Evolutionary conservation across 2,888 invertebrate species (phyloP), one percentile per base, ranked within the genome.

Genomic region (Syritta pipiens): DNA sequence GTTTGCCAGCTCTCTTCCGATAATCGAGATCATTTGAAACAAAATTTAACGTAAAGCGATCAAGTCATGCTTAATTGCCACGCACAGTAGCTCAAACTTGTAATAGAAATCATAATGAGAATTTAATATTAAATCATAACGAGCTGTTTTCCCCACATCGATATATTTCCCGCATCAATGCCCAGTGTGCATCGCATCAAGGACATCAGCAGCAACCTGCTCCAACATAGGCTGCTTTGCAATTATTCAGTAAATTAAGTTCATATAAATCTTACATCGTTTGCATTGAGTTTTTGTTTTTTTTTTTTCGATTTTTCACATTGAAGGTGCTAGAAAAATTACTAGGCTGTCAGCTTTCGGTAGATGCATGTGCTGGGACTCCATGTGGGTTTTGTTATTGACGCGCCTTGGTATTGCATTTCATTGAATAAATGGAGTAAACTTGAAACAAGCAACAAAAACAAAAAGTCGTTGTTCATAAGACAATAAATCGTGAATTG

Each of bases 131-230:
- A 59, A 30, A 22, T 59, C 68, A 40, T 49, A 49, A 40, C 32
- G 17, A 68, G 35, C 32, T 10, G 51, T 59, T 68, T 68, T 59
- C 57, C 57, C 59, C 30, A 60, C 28, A 44, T 55, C 53, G 26
- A 17, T 37, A 46, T 57, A 40, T 57, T 46, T 22, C 44, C 30
- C 51, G 42, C 69, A 69, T 63, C 46, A 28, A 53, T 28, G 44
- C 46, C 44, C 30, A 24, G 22, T 17, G 59, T 55, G 19, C 71
- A 71, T 77, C 60, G 19, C 71, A 71, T 77, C 76, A 77, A 77
- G 76, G 76, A 77, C 71, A 59, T 40, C 46, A 51, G 69, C 57
- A 24, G 35, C 46, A 32, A 32, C 53, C 53, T 44, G 49, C 49
- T n/a, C 9, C 19, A 6, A 32, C 46, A 9, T 37, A 49, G 30